These are phyloP conservation scores for Elaphurus davidianus DNA, from an alignment of 2,113 vertebrate genomes.

Conservation along the genomic window DNA sequence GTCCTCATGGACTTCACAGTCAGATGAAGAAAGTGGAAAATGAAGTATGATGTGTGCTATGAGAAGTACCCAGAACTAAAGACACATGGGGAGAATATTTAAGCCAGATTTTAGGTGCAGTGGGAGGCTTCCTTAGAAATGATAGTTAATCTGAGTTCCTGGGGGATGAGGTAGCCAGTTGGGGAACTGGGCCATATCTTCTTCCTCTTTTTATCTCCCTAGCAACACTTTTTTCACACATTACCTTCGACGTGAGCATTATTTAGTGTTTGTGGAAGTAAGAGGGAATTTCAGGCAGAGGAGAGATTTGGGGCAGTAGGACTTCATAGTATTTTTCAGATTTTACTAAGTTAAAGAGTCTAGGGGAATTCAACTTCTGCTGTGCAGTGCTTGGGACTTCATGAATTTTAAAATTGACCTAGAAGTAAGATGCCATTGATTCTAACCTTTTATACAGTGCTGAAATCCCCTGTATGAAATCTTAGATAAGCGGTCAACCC, in stretches of 20 bases:
- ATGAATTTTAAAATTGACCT: not conserved
- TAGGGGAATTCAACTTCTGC: not conserved
- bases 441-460: not conserved
- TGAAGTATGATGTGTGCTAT: not conserved
- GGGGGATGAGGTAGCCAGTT: not conserved
- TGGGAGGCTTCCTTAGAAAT: not conserved
- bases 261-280: not conserved
- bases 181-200: not conserved
- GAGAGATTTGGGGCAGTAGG: not conserved
- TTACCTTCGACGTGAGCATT: not conserved
- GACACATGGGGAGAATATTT: not conserved
- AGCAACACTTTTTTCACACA: not conserved
- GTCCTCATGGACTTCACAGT: not conserved
- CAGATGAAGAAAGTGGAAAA: not conserved
- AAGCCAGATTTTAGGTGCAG: not conserved
- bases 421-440: not conserved
- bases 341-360: not conserved
- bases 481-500: not conserved
- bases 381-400: not conserved
- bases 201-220: not conserved
- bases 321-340: not conserved
- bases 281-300: not conserved
- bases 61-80: not conserved
- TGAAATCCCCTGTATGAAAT: not conserved
- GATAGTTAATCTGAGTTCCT: not conserved